These are phyloP conservation scores for Drosophila pallidifrons DNA, from an alignment of 1,140 invertebrate genomes.

Conservation along the genomic window DNA sequence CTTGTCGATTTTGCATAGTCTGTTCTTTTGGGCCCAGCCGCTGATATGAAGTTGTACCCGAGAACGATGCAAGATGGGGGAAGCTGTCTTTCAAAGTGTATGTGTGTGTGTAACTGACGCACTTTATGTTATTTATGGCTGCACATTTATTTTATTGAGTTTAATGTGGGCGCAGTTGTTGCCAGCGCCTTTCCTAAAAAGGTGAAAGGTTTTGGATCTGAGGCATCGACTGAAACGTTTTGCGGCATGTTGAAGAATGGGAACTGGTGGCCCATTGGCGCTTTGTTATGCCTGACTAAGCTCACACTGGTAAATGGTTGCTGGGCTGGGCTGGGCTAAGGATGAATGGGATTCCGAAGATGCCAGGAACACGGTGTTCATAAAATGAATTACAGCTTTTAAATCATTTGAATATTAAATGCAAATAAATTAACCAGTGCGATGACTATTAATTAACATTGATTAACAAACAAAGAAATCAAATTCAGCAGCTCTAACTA, in stretches of 20 bases:
- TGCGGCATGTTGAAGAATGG: conserved; percentile 33
- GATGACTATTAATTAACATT: conserved; percentile 10
- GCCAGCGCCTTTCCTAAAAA: conserved; percentile 34
- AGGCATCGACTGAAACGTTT: neutral
- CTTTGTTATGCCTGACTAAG: conserved; percentile 53
- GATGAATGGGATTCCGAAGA: conserved; percentile 36
- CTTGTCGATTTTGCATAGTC: conserved; percentile 75
- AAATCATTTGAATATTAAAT: conserved; percentile 36
- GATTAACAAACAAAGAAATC: neutral
- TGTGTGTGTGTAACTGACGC: conserved; percentile 57
- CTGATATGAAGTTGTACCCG: conserved; percentile 10
- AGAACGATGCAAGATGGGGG: neutral
- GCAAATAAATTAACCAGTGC: conserved; percentile 11
- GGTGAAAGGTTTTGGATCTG: conserved; percentile 45
- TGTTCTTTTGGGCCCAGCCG: conserved; percentile 23
- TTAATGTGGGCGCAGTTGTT: conserved; percentile 75
- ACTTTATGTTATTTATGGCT: conserved; percentile 75
- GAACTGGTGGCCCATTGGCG: conserved; percentile 41
- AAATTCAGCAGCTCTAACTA: neutral
- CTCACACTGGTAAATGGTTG: conserved; percentile 39
- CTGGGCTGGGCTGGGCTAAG: neutral
- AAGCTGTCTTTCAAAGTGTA: conserved; percentile 45
- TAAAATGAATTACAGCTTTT: conserved; percentile 34
- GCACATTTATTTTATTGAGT: conserved; percentile 80
- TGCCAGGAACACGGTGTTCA: conserved; percentile 33